Conservation (phyloP, 2,113 vertebrate genomes). For the Corythornis cristatus region DNA sequence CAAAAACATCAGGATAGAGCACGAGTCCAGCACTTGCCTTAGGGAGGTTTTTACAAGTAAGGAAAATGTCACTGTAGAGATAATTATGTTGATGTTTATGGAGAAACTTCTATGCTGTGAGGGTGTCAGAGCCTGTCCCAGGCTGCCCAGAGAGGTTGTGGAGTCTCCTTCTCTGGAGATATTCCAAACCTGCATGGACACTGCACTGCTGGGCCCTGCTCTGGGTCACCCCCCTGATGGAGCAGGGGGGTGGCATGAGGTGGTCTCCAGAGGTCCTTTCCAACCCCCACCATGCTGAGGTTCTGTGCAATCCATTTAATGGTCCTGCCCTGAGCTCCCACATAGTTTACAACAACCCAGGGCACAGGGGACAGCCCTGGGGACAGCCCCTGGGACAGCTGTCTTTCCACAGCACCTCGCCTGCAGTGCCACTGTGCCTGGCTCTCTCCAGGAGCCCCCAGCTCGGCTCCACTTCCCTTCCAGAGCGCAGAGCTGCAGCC, state of each 20-base stretch:
- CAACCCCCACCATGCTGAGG: background rate
- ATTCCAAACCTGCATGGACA: background rate
- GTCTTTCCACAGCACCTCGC: accelerated
- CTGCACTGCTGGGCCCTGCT: background rate
- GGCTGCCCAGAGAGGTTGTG: background rate
- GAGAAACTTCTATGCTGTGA: background rate
- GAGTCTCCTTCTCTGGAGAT: background rate
- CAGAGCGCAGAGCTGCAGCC: background rate
- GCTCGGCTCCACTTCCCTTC: background rate
- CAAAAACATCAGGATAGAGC: background rate
- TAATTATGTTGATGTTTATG: accelerated
- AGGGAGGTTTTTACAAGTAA: accelerated
- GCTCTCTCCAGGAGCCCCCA: background rate
- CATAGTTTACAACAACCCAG: accelerated
- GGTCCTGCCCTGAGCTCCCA: background rate
- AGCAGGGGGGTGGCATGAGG: background rate
- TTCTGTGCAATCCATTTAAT: background rate
- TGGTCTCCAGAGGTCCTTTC: background rate
- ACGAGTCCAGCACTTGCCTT: accelerated
- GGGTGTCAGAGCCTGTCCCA: background rate
- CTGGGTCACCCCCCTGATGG: background rate
- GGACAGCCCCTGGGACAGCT: background rate
- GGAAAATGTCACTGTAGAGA: background rate
- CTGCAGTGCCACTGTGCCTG: accelerated
- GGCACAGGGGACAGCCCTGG: background rate